phyloP scores from a whole-genome alignment of 2,888 invertebrate genomes.

The Leptura quadrifasciata region DNA sequence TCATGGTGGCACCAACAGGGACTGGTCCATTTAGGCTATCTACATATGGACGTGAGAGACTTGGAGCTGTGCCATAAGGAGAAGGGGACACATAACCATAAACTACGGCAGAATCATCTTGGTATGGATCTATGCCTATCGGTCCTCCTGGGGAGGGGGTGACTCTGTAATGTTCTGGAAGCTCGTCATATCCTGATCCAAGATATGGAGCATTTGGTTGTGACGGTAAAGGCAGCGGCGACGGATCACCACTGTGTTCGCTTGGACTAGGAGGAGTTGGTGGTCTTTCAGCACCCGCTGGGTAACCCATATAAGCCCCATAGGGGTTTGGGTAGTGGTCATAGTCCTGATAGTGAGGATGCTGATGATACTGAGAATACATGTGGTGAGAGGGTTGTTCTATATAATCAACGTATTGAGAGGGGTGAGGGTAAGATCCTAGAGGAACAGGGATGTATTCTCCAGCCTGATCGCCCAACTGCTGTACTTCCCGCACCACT shows the following conservation, averaged over 20 bases:
- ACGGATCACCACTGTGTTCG: constrained; percentile 77
- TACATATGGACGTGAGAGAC: constrained; percentile 75
- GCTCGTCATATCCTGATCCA: constrained; percentile 81
- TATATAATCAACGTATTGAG: constrained; percentile 75
- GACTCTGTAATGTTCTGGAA: constrained; percentile 78
- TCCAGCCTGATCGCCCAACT: constrained; percentile 76
- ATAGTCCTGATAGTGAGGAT: constrained; percentile 77
- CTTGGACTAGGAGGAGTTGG: constrained; percentile 77
- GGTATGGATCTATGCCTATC: constrained; percentile 79
- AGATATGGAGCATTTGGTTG: constrained; percentile 76
- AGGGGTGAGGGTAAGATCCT: constrained; percentile 72
- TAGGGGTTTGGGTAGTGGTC: constrained; percentile 77
- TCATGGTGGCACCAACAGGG: constrained; percentile 74
- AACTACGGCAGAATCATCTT: constrained; percentile 79
- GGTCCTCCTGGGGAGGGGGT: constrained; percentile 80
- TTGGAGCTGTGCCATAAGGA: constrained; percentile 76
- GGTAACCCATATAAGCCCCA: constrained; percentile 73
- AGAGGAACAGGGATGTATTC: constrained; percentile 76
- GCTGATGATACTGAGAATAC: constrained; percentile 75
- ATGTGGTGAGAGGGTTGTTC: constrained; percentile 73
- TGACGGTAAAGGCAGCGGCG: constrained; percentile 73
- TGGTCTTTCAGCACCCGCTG: constrained; percentile 73
- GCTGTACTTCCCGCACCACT: constrained; percentile 79
- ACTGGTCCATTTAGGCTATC: constrained; percentile 75
- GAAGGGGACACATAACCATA: constrained; percentile 82